phyloP scores from a whole-genome alignment of 2,888 invertebrate genomes.

The Dorcus hopei region DNA sequence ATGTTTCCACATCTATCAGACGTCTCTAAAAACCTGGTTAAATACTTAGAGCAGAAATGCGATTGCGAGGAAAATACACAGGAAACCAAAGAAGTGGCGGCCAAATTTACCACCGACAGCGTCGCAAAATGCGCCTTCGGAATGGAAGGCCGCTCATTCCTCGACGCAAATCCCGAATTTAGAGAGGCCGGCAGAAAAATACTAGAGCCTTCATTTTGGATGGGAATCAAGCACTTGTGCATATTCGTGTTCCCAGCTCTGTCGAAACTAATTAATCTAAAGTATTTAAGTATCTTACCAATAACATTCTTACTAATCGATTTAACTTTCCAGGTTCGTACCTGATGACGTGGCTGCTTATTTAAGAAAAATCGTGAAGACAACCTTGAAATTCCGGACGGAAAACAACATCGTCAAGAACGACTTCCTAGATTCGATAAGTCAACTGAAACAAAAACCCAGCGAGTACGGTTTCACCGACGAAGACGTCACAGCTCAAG shows the following conservation, averaged over 20 bases:
- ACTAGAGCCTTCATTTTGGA: constrained; percentile 32
- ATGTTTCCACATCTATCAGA: constrained; percentile 51
- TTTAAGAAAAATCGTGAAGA: constrained; percentile 37
- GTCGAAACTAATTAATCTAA: constrained; percentile 21
- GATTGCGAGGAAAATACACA: constrained; percentile 37
- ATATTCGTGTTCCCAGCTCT: constrained; percentile 35
- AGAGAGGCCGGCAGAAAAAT: constrained; percentile 34
- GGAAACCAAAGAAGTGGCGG: constrained; percentile 46
- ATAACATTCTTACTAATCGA: background rate
- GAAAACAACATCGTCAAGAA: constrained; percentile 43
- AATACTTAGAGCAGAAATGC: constrained; percentile 40
- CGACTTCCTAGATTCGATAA: constrained; percentile 48
- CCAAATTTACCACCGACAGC: constrained; percentile 47
- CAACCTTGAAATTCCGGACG: constrained; percentile 43
- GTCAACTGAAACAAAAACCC: constrained; percentile 34
- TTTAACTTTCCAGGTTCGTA: constrained; percentile 23
- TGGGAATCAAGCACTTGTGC: constrained; percentile 26
- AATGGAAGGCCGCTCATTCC: constrained; percentile 44
- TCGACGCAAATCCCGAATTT: constrained; percentile 31
- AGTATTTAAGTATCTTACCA: constrained; percentile 7
- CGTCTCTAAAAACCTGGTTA: constrained; percentile 46
- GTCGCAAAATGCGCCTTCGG: constrained; percentile 50
- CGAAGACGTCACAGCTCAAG: constrained; percentile 41
- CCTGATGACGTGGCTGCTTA: constrained; percentile 35
- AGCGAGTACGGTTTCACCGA: constrained; percentile 27